A percentile compares a stretch with the other conserved stretches of the same genome.
These are phyloP conservation scores for Malurus alboscapulatus DNA, from an alignment of 2,113 vertebrate genomes.

Conservation along the genomic window DNA sequence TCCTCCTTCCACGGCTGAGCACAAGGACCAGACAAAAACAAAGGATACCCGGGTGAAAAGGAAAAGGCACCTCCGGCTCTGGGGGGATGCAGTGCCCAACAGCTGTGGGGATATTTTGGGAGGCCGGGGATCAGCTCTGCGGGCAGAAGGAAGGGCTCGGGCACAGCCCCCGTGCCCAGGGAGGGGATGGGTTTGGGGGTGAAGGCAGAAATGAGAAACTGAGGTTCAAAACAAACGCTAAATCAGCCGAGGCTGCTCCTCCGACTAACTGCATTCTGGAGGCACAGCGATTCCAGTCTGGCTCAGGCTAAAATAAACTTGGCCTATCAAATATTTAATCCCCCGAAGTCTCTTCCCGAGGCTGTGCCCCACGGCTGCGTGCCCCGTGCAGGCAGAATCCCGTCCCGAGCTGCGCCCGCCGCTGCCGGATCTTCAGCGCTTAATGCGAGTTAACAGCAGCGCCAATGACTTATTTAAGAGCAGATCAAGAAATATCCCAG, in stretches of 20 bases:
- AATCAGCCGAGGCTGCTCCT: neutral
- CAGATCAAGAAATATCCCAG: conserved; percentile 55
- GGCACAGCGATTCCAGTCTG: neutral
- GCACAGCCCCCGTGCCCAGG: fast-evolving
- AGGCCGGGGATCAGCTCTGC: neutral
- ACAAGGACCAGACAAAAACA: neutral
- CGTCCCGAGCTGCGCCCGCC: neutral
- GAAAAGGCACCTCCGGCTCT: neutral
- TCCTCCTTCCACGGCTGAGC: neutral
- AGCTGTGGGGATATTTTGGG: fast-evolving
- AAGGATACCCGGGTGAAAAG: neutral
- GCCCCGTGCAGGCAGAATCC: neutral
- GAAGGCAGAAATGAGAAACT: fast-evolving
- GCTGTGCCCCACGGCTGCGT: neutral
- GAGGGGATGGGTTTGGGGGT: fast-evolving
- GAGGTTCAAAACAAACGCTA: fast-evolving
- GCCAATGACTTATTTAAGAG: conserved; percentile 64
- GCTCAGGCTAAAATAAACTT: conserved; percentile 41
- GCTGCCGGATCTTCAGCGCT: neutral
- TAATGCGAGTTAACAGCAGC: conserved; percentile 53
- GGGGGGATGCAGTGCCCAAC: neutral
- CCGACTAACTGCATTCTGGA: neutral
- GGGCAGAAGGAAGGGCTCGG: neutral
- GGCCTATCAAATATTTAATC: neutral
- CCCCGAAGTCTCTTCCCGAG: neutral